Base-by-base conservation (phyloP, 2,797 vertebrate species). In the Halcyon smyrnensis region DNA sequence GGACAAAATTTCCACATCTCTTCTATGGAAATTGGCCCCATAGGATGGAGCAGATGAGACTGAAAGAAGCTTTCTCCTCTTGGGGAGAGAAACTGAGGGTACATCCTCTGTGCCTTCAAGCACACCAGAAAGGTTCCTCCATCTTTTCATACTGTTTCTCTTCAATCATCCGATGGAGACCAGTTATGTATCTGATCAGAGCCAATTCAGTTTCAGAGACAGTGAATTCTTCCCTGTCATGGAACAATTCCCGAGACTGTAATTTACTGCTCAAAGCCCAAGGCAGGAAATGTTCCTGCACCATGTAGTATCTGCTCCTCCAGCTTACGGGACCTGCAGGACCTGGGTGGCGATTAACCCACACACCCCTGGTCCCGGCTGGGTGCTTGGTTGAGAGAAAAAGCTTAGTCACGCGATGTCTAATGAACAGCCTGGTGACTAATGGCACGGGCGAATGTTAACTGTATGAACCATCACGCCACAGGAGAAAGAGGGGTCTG, bases 1-100 rank as follows among this genome's bases (percentile, higher is more conserved):
- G 25, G 14, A 8, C 50, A 50, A 13, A 16, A 51, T 51, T 65
- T 24, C 63, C 27, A 43, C 15, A 8, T n/a, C 27, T 53, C 37
- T 73, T 43, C 8, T 16, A 28, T 11, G 5, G 37, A 65, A 74
- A 69, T 28, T 48, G 18, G 7, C 15, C 4, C 68, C 0, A 0
- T 37, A 37, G 67, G 25, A 60, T 53, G 37, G 34, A 48, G 46
- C 1, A 1, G 19, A 9, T 48, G 46, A 57, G 43, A 37, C 0
- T 57, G 8, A 41, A 81, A 37, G 30, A 62, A 80, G 12, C 50
- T 87, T 65, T 70, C 25, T 81, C 14, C n/a, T 24, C 20, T 41
- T 30, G 48, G 25, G 73, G 34, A 75, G 32, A 27, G 14, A 9
- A 74, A 43, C n/a, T 6, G 34, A 71, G 24, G 43, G 15, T 53